Conservation (phyloP, 2,888 invertebrate genomes). For the Ochropleura plecta region DNA sequence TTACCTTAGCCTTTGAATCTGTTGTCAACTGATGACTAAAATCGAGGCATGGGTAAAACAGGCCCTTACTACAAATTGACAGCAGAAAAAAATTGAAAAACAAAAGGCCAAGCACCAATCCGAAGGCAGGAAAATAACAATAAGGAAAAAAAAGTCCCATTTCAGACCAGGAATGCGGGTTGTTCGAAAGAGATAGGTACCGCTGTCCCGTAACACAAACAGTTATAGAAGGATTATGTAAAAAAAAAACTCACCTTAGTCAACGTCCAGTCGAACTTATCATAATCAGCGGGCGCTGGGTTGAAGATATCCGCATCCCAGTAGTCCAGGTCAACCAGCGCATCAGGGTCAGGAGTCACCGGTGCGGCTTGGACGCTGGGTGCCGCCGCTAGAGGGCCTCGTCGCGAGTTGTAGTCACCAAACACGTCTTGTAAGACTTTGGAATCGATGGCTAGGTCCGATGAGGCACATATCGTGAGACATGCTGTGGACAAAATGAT, state of each 20-base stretch:
- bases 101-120: too few relatives aligned
- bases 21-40: too few relatives aligned
- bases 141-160: too few relatives aligned
- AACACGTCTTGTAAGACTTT: constrained; percentile 75
- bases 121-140: too few relatives aligned
- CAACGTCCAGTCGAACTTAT: constrained; percentile 92
- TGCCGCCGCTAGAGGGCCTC: constrained; percentile 20
- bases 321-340: constrained; percentile 74
- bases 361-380: constrained; percentile 70
- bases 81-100: too few relatives aligned
- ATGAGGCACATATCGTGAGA: constrained; percentile 63
- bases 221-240: too few relatives aligned
- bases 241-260: constrained; percentile 89
- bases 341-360: constrained; percentile 69
- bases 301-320: constrained; percentile 76
- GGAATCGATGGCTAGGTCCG: constrained; percentile 65
- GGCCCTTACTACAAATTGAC: too few relatives aligned
- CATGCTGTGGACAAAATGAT: constrained; percentile 65
- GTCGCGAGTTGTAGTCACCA: constrained; percentile 61
- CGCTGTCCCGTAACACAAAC: too few relatives aligned
- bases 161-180: too few relatives aligned
- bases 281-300: constrained; percentile 82
- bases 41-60: too few relatives aligned
- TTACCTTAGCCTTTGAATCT: too few relatives aligned
- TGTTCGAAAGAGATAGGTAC: too few relatives aligned